A percentile compares a stretch with the other conserved stretches of the same genome.
Evolutionary conservation across 2,888 invertebrate species (phyloP).

Genomic region (Trissonchulus sp.): DNA sequence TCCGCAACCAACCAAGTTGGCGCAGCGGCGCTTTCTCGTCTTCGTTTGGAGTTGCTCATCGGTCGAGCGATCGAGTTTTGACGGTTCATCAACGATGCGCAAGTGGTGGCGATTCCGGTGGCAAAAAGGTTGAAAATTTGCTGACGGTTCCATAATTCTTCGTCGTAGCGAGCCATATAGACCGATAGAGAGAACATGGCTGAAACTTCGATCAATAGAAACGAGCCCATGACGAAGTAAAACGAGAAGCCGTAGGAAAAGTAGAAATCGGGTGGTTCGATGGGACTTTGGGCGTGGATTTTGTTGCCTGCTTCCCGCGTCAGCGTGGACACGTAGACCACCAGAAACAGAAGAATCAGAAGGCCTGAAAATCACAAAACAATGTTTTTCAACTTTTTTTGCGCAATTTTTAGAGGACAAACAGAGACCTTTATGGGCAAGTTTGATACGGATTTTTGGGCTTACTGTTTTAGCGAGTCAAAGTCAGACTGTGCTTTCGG

Average conservation of each 20-base stretch:
- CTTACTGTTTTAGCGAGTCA: too few species aligned
- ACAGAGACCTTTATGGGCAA: too few species aligned
- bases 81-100: neutral
- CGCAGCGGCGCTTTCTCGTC: too few species aligned
- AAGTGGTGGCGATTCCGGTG: neutral
- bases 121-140: slow-evolving; percentile 37
- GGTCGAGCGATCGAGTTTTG: too few species aligned
- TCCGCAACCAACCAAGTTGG: too few species aligned
- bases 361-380: slow-evolving; percentile 43
- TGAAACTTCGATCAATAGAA: slow-evolving; percentile 46
- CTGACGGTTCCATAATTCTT: slow-evolving; percentile 47
- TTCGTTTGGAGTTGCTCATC: too few species aligned
- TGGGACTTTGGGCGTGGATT: slow-evolving; percentile 45
- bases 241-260: slow-evolving; percentile 49
- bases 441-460: too few species aligned
- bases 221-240: slow-evolving; percentile 34
- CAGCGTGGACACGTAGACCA: slow-evolving; percentile 48
- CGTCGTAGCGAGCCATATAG: slow-evolving; percentile 51
- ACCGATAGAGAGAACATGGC: slow-evolving; percentile 48
- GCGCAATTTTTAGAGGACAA: too few species aligned
- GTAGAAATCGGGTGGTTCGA: slow-evolving; percentile 50
- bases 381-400: too few species aligned
- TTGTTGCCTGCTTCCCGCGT: slow-evolving; percentile 46
- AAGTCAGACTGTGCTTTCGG: too few species aligned
- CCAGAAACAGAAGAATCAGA: slow-evolving; percentile 46